A percentile compares a stretch with the other conserved stretches of the same genome.
Conservation (phyloP, 2,888 invertebrate species). For the Lycaena phlaeas region DNA sequence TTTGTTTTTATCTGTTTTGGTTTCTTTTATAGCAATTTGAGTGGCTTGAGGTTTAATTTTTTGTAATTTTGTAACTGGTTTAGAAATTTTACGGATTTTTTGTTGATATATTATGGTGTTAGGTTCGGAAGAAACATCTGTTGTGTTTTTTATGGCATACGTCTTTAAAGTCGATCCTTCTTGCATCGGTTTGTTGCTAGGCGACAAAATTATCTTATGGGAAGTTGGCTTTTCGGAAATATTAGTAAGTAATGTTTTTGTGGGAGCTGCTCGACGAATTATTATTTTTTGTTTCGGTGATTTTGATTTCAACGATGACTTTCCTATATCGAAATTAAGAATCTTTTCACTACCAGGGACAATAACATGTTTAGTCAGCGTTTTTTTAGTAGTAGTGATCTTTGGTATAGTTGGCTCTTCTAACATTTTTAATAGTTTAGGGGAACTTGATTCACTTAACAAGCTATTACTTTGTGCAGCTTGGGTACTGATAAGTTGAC, state of each 20-base stretch:
- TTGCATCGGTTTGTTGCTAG: slow-evolving; percentile 36
- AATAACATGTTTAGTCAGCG: slow-evolving; percentile 40
- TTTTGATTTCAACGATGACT: slow-evolving; percentile 43
- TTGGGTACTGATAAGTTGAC: slow-evolving; percentile 34
- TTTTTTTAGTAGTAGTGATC: slow-evolving; percentile 30
- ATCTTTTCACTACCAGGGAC: slow-evolving; percentile 56
- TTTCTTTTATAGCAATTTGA: slow-evolving; percentile 34
- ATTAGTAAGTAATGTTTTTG: slow-evolving; percentile 45
- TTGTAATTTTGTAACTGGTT: slow-evolving; percentile 44
- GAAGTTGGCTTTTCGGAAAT: slow-evolving; percentile 41
- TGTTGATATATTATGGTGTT: slow-evolving; percentile 56
- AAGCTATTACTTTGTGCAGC: slow-evolving; percentile 27
- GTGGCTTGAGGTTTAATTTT: slow-evolving; percentile 48
- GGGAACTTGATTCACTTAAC: slow-evolving; percentile 55
- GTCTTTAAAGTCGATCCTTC: slow-evolving; percentile 56
- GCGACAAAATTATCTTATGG: slow-evolving; percentile 59
- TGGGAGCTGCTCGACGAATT: slow-evolving; percentile 49
- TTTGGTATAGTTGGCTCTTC: slow-evolving; percentile 59
- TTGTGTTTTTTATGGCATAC: slow-evolving; percentile 53
- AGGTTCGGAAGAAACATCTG: slow-evolving; percentile 39
- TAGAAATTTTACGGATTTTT: slow-evolving; percentile 47
- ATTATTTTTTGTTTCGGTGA: slow-evolving; percentile 59
- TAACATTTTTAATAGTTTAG: slow-evolving; percentile 72
- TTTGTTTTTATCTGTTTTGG: slow-evolving; percentile 24
- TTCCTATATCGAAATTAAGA: slow-evolving; percentile 58